Base-by-base conservation (phyloP, 2,888 invertebrate genomes). In the Pandemis corylana region DNA sequence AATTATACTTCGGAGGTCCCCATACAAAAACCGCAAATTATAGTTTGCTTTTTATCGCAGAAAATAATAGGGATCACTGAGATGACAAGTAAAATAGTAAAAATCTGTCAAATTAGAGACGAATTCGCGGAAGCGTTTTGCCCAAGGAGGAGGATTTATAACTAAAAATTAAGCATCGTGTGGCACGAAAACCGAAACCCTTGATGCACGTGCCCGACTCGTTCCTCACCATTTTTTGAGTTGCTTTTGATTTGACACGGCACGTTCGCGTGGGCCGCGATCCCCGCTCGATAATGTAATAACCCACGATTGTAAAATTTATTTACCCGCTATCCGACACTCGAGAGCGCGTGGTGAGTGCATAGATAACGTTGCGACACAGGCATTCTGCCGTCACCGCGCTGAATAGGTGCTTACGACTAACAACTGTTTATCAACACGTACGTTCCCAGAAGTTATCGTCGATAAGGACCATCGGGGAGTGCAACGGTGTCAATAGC, bases 281-380 rank as follows among this genome's bases (percentile, higher is more conserved):
- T 86, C 78, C 77, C 76, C 80, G 80, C 79, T 84, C 83, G 84
- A 87, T 89, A 89, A 83, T 85, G 83, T 85, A 86, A 88, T 89
- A 89, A 87, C 87, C 79, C 77, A 82, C 84, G 81, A 87, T 87
- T 88, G 84, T 86, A 85, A 82, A 86, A 87, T 87, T 84, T 89
- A 88, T 89, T 87, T 82, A 80, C 80, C 89, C 89, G 89, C 89
- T 91, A 91, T 90, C 91, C 85, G 82, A 83, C 84, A 86, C 85
- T 88, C 82, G 77, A 81, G 28, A 28, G 28, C 59, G 59, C 59
- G 53, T 80, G 78, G 80, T 80, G 83, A 86, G 80, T 83, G 84
- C 86, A 89, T 84, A 85, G 87, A 89, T 89, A 89, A 86, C 85
- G 81, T 86, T 80, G 82, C 80, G 81, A 84, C 83, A 84, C 76